Percentiles rank a stretch among this genome's conserved stretches.
These are phyloP conservation scores for Drosophila watanabei DNA, from an alignment of 1,140 invertebrate genomes.

Conservation along the genomic window DNA sequence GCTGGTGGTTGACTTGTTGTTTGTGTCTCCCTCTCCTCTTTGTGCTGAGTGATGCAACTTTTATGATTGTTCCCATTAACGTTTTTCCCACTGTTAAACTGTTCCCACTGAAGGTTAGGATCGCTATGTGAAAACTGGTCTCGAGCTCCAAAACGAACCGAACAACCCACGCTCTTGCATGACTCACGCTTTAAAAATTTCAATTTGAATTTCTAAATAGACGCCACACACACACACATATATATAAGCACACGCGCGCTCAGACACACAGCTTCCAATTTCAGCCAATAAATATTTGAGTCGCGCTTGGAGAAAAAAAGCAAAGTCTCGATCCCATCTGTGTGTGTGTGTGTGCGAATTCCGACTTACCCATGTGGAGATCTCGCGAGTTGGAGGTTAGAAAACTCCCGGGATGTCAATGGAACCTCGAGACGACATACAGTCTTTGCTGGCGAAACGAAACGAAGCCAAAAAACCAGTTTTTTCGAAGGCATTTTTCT, in stretches of 20 bases:
- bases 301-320: slow-evolving; percentile 33
- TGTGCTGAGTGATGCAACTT: slow-evolving; percentile 82
- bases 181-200: slow-evolving; percentile 77
- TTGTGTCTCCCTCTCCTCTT: slow-evolving; percentile 47
- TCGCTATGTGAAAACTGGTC: slow-evolving; percentile 41
- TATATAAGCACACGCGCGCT: slow-evolving; percentile 17
- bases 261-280: slow-evolving; percentile 70
- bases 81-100: slow-evolving; percentile 15
- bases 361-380: slow-evolving; percentile 68
- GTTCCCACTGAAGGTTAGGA: slow-evolving; percentile 45
- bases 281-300: slow-evolving; percentile 79
- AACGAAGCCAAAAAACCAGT: slow-evolving; percentile 62
- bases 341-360: slow-evolving; percentile 53
- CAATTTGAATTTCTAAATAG: slow-evolving; percentile 84
- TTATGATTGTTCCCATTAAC: slow-evolving; percentile 48
- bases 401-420: slow-evolving; percentile 70
- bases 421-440: slow-evolving; percentile 66
- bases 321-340: slow-evolving; percentile 50
- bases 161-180: slow-evolving; percentile 69
- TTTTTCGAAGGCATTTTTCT: slow-evolving; percentile 57
- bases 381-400: slow-evolving; percentile 62
- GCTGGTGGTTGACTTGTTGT: slow-evolving; percentile 82
- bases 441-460: slow-evolving; percentile 54
- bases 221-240: slow-evolving; percentile 58
- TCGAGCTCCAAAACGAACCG: slow-evolving; percentile 19